Percentiles rank a stretch among this genome's conserved stretches.
phyloP scores from a whole-genome alignment of 1,140 invertebrate species.

The Drepana arcuata region DNA sequence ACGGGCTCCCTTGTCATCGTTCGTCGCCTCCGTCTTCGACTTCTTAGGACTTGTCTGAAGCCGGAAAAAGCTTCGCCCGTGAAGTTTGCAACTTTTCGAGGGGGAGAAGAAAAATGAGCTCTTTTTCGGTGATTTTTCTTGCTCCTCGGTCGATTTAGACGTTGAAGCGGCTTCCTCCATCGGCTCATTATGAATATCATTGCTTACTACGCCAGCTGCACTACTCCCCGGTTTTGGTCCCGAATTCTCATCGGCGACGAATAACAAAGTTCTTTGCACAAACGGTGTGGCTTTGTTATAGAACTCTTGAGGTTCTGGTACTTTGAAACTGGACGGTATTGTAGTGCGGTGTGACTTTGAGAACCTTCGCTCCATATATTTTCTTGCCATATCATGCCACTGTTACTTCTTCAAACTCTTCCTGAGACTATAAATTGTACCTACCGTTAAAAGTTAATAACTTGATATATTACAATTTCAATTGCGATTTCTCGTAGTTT shows the following conservation, averaged over 20 bases:
- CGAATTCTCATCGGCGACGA: slow-evolving; percentile 59
- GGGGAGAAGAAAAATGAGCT: slow-evolving; percentile 67
- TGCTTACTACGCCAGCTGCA: slow-evolving; percentile 13
- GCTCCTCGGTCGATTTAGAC: slow-evolving; percentile 45
- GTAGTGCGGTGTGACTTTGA: slow-evolving; percentile 60
- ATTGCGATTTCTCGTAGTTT: slow-evolving; percentile 13
- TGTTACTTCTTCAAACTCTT: too few species aligned
- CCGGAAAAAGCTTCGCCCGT: slow-evolving; percentile 60
- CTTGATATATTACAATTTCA: too few species aligned
- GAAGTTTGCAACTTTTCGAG: slow-evolving; percentile 64
- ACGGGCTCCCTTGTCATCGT: slow-evolving; percentile 24
- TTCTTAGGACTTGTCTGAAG: slow-evolving; percentile 65
- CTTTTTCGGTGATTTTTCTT: slow-evolving; percentile 66
- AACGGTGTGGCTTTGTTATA: slow-evolving; percentile 69
- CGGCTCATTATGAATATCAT: slow-evolving; percentile 27
- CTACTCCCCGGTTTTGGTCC: slow-evolving; percentile 41
- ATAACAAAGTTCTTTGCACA: slow-evolving; percentile 62
- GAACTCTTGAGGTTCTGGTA: slow-evolving; percentile 62
- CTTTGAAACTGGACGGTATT: slow-evolving; percentile 58
- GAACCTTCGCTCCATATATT: slow-evolving; percentile 69
- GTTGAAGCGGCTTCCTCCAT: slow-evolving; percentile 32
- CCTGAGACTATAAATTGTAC: too few species aligned
- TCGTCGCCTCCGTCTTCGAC: slow-evolving; percentile 43
- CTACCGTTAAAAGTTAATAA: too few species aligned
- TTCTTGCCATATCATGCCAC: slow-evolving; percentile 63